Evolutionary conservation across 1,140 invertebrate genomes (phyloP).

Genomic region (Drosophila pectinifera): DNA sequence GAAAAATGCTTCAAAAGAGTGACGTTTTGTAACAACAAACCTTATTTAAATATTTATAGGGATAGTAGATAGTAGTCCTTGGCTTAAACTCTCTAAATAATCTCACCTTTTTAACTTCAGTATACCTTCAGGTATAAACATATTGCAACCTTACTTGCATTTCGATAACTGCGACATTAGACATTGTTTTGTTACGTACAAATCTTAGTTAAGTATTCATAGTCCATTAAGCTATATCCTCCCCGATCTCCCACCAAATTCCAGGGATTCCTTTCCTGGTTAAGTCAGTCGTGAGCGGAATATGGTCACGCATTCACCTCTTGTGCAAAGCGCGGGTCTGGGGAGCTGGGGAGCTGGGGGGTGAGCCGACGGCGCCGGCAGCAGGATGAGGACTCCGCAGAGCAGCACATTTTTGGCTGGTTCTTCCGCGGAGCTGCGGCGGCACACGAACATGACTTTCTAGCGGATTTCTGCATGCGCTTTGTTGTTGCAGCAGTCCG

Average conservation of each 20-base stretch:
- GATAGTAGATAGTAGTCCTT: too few relatives aligned
- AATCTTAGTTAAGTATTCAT: not conserved
- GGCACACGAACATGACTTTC: slow-evolving; percentile 80
- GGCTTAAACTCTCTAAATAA: too few relatives aligned
- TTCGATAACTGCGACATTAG: too few relatives aligned
- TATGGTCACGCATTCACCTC: slow-evolving; percentile 25
- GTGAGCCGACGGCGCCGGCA: slow-evolving; percentile 20
- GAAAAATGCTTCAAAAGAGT: too few relatives aligned
- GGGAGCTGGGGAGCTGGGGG: not conserved
- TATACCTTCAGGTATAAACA: too few relatives aligned
- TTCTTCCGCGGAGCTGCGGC: slow-evolving; percentile 50
- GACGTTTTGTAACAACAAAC: too few relatives aligned
- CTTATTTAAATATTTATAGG: too few relatives aligned
- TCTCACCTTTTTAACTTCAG: too few relatives aligned
- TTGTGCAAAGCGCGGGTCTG: slow-evolving; percentile 2
- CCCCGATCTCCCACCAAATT: not conserved
- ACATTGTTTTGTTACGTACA: not conserved
- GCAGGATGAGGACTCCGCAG: slow-evolving; percentile 43
- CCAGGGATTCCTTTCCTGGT: not conserved
- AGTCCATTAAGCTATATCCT: not conserved
- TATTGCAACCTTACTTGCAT: too few relatives aligned
- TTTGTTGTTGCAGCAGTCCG: slow-evolving; percentile 45
- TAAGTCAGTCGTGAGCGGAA: slow-evolving; percentile 20
- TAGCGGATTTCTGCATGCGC: slow-evolving; percentile 80
- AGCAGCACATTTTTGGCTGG: slow-evolving; percentile 58